Base-by-base conservation (phyloP, 2,797 vertebrate genomes). In the Rhabdophis nuchalis region DNA sequence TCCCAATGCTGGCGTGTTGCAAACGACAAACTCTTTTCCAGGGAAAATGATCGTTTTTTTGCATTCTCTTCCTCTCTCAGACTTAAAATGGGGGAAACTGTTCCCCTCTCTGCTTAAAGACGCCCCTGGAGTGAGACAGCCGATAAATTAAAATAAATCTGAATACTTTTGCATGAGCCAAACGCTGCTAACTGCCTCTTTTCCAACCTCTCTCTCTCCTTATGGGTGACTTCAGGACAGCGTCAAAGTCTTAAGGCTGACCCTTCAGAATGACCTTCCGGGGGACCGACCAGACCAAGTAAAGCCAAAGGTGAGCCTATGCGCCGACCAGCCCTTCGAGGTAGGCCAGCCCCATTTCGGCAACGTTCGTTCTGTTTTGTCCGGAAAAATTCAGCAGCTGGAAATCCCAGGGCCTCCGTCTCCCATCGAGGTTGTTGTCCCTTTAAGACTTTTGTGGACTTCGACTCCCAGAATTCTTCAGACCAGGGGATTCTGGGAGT, bases 241-340 rank as follows among this genome's bases (percentile, higher is more conserved):
- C 1, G 96, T 97, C 96, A 98, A 98, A 93, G 95, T 98, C 54
- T 97, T 99, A 94, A 96, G 98, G 32, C 97, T 99, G 96, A 98
- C 98, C 4, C 98, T 99, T 23, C 98, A 98, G 27, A 96, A 98
- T 92, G 98, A 95, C 90, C 97, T 97, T 87, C 95, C 95, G 0
- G 95, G 95, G 0, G 95, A 95, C 46, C 94, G 97, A 94, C 85
- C 94, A 0, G 97, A 98, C 88, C 97, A 97, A 91, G 89, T 95
- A 72, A 97, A 98, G 93, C 97, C 97, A 93, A 98, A 98, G 98
- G 98, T 99, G 96, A 95, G 93, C 64, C 0, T 68, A 0, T 2
- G 0, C 0, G 27, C 57, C 1, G 4, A 1, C 0, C 72, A 82
- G 20, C 41, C 72, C 72, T 82, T 9, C 41, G 4, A 87, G n/a